phyloP scores from a whole-genome alignment of 2,113 vertebrate species.

The Sporophila hypoxantha region DNA sequence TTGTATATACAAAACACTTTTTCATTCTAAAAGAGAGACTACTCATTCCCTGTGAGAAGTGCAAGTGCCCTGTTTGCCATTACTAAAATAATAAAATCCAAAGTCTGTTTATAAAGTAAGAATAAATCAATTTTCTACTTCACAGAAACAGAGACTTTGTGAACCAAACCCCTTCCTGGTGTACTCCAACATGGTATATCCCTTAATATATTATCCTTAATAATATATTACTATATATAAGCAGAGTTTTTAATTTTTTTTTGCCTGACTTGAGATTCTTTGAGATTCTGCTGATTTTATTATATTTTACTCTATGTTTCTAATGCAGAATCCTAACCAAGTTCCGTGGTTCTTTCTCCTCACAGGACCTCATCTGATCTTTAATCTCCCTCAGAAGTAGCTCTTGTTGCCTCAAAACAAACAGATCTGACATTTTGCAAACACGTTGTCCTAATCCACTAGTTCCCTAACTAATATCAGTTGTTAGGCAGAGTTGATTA shows the following conservation, averaged over 20 bases:
- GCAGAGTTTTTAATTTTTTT: neutral
- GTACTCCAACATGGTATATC: neutral
- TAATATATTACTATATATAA: neutral
- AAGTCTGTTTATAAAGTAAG: neutral
- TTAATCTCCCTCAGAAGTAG: conserved; percentile 6
- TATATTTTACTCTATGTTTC: neutral
- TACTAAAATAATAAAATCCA: neutral
- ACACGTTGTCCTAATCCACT: conserved; percentile 10
- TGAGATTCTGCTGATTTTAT: neutral
- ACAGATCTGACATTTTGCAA: conserved; percentile 47
- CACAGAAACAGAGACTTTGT: neutral
- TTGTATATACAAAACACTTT: neutral
- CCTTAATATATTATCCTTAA: neutral
- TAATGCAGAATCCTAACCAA: neutral
- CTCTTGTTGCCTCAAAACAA: conserved; percentile 26
- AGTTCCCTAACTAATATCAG: conserved; percentile 19
- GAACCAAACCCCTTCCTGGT: neutral
- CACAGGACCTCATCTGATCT: neutral
- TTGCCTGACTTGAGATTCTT: neutral
- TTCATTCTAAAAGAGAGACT: neutral
- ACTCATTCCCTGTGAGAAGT: neutral
- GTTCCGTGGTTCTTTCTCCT: neutral
- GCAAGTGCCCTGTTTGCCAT: neutral
- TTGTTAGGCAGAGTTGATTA: conserved; percentile 52
- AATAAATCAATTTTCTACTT: neutral